A percentile compares a stretch with the other conserved stretches of the same genome.
Conservation (phyloP, 2,888 invertebrate genomes). For the Polymixis lichenea region DNA sequence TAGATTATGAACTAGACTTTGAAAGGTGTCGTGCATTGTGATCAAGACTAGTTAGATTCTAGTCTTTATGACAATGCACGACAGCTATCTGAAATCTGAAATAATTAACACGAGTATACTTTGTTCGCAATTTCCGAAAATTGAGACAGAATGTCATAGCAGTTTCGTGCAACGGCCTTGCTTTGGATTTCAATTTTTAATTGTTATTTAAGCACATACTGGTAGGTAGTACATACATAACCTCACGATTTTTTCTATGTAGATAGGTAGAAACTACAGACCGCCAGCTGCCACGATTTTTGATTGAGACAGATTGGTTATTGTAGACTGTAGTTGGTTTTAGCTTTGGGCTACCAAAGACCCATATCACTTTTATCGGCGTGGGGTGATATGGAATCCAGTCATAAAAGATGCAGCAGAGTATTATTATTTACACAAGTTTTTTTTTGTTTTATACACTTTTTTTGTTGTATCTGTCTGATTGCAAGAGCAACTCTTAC, state of each 20-base stretch:
- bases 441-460: not conserved
- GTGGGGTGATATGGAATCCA: no score
- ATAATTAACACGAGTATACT: not conserved
- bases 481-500: no score
- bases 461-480: not conserved
- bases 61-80: no score
- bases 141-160: no score
- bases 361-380: no score
- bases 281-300: not conserved
- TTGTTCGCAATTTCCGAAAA: not conserved
- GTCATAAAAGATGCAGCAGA: not conserved
- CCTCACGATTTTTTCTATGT: not conserved
- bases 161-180: no score
- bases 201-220: no score
- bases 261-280: not conserved
- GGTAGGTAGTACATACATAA: not conserved
- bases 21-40: constrained; percentile 20
- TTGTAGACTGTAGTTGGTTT: no score
- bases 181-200: no score
- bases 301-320: not conserved
- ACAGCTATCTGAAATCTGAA: not conserved
- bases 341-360: no score
- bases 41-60: not conserved
- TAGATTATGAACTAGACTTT: constrained; percentile 42
- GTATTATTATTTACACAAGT: not conserved